These are phyloP conservation scores for Oncorhynchus keta DNA, from an alignment of 2,113 vertebrate species.

Conservation along the genomic window DNA sequence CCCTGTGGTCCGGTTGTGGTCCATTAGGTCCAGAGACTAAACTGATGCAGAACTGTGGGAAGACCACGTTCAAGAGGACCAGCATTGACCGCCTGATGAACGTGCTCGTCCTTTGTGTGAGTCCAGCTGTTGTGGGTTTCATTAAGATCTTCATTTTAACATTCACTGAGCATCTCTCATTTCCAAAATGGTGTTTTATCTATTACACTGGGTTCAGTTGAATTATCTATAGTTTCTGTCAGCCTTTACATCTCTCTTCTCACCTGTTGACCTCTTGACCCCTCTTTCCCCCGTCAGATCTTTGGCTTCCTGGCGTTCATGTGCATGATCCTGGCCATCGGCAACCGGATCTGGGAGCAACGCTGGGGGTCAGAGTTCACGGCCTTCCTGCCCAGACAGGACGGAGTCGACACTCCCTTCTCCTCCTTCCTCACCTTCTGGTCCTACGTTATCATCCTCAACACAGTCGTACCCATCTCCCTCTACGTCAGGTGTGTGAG, in stretches of 20 bases:
- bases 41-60: slow-evolving; percentile 94
- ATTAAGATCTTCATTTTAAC: no score
- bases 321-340: slow-evolving; percentile 87
- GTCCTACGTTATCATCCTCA: slow-evolving; percentile 97
- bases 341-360: slow-evolving; percentile 86
- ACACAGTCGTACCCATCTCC: slow-evolving; percentile 96
- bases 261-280: slow-evolving; percentile 3
- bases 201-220: no score
- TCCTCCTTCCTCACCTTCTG: slow-evolving; percentile 89
- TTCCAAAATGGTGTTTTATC: no score
- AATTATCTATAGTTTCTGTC: no score
- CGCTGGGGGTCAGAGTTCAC: slow-evolving; percentile 82
- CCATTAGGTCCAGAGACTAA: slow-evolving; percentile 93
- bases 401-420: slow-evolving; percentile 66
- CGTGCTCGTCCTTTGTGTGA: slow-evolving; percentile 85
- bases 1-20: not conserved
- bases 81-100: slow-evolving; percentile 92
- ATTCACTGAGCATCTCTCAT: no score
- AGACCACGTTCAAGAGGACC: slow-evolving; percentile 86
- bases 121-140: slow-evolving; percentile 29
- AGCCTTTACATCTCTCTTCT: no score
- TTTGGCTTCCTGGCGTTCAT: slow-evolving; percentile 85
- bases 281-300: slow-evolving; percentile 73
- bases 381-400: slow-evolving; percentile 80
- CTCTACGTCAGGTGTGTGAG: slow-evolving; percentile 87